Evolutionary conservation across 2,113 vertebrate genomes (phyloP).

Genomic region (Scopus umbretta): DNA sequence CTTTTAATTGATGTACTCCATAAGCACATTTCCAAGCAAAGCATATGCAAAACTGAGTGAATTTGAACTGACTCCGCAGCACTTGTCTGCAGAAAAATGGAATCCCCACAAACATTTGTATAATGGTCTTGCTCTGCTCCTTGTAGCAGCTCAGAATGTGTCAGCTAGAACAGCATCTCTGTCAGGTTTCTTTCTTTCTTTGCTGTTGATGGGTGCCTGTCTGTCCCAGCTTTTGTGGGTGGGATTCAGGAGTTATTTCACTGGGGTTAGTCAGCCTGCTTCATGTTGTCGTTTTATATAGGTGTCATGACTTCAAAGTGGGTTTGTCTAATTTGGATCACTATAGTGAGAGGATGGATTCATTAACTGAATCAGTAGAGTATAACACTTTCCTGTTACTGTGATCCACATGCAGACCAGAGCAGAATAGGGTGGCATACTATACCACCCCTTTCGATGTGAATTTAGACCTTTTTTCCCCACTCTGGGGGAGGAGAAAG

Average conservation of each 20-base stretch:
- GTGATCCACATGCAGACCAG: not conserved
- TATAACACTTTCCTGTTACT: not conserved
- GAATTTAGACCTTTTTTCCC: slow-evolving; percentile 3
- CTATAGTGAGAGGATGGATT: not conserved
- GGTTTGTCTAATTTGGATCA: not conserved
- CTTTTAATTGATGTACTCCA: not conserved
- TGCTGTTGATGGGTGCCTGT: not conserved
- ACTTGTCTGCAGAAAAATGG: not conserved
- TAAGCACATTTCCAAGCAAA: not conserved
- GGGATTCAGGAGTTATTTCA: not conserved
- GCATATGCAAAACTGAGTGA: not conserved
- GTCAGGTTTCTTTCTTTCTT: not conserved
- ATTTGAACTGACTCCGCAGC: not conserved
- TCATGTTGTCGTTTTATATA: not conserved
- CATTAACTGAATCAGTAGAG: not conserved
- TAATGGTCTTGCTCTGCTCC: not conserved
- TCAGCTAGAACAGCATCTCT: not conserved
- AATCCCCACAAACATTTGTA: not conserved
- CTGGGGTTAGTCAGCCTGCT: not conserved
- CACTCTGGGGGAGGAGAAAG: not conserved
- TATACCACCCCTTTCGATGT: not conserved
- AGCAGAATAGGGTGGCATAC: not conserved
- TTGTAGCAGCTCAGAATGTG: not conserved
- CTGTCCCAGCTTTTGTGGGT: not conserved
- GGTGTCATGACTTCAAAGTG: not conserved